Evolutionary conservation across 2,113 vertebrate species (phyloP), one percentile per base, ranked within the genome.

Genomic region (Falcunculus frontatus): DNA sequence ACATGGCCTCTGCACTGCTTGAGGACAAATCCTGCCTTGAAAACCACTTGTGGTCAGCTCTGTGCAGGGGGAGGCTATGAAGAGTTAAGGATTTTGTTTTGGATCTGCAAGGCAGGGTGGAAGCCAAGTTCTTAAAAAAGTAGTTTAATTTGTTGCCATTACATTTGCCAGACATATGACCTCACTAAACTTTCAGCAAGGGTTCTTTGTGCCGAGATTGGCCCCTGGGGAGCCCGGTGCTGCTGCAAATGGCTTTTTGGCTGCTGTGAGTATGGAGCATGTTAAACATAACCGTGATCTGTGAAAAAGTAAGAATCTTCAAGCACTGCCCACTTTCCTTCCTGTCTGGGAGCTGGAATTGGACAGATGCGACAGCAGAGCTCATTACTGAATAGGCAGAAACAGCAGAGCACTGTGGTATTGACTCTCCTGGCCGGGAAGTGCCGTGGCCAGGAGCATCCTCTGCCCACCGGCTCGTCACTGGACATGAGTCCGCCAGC

Each of bases 281-380:
- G 98, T 98, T 98, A 98, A 98, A 98, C 91, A 91, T 93, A 95
- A 87, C 94, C 33, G 7, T 91, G 96, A 93, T 97, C 94, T 95
- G 96, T 98, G 98, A 98, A 98, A 98, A 98, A 97, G 97, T 94
- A 97, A 97, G 89, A 97, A 97, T 98, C 98, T 97, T 98, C 95
- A 96, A 97, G 96, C 90, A 77, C 89, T 95, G 97, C 97, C 97
- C 96, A 97, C 97, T 97, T 97, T 96, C 98, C 98, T 98, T 98
- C 98, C 98, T 98, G 98, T 97, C 96, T 98, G 97, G 96, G 98
- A 97, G 96, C 91, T 95, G 87, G 89, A 96, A 73, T 55, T 95
- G 92, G 91, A 77, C 59, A 57, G 84, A 84, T 59, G 65, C 20
- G 78, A 41, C 59, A 62, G 95, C 93, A 86, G 82, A 96, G 72